These are phyloP conservation scores for Danaus melanippus DNA, from an alignment of 1,140 invertebrate genomes.

Conservation along the genomic window DNA sequence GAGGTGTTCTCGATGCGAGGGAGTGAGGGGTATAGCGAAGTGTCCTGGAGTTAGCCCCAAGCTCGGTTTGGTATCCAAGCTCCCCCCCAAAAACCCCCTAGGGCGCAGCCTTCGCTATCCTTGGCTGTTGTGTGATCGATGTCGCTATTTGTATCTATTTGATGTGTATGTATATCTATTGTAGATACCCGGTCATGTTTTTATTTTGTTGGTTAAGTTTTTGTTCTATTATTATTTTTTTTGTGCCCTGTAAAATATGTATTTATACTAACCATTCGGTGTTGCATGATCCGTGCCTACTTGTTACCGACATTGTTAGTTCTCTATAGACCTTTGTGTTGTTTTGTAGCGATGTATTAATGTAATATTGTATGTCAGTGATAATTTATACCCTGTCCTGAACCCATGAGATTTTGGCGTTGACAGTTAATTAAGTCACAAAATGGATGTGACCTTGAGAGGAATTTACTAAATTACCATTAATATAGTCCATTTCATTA, in stretches of 20 bases:
- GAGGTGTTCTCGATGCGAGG: slow-evolving; percentile 71
- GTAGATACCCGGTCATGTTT: slow-evolving; percentile 45
- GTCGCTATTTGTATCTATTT: slow-evolving; percentile 61
- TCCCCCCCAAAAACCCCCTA: slow-evolving; percentile 49
- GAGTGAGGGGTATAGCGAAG: slow-evolving; percentile 70
- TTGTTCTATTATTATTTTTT: slow-evolving; percentile 31
- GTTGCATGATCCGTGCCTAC: slow-evolving; percentile 70
- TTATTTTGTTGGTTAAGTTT: slow-evolving; percentile 18
- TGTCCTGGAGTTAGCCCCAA: slow-evolving; percentile 61
- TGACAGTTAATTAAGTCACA: slow-evolving; percentile 54
- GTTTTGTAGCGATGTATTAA: slow-evolving; percentile 41
- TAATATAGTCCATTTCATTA: slow-evolving; percentile 30
- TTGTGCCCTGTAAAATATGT: slow-evolving; percentile 31
- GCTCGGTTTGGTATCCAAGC: slow-evolving; percentile 60
- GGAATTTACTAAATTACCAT: slow-evolving; percentile 8
- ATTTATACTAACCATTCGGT: slow-evolving; percentile 58
- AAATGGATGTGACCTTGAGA: neutral
- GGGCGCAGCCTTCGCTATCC: slow-evolving; percentile 69
- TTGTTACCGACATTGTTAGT: slow-evolving; percentile 64
- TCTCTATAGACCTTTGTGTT: slow-evolving; percentile 67
- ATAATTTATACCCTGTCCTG: slow-evolving; percentile 32
- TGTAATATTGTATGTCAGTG: slow-evolving; percentile 58
- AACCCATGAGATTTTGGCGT: slow-evolving; percentile 31
- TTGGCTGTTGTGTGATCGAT: slow-evolving; percentile 70
- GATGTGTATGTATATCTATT: slow-evolving; percentile 61